Percentiles rank a stretch among this genome's conserved stretches.
phyloP scores from a whole-genome alignment of 2,888 invertebrate species.

The Nephrotoma flavescens region DNA sequence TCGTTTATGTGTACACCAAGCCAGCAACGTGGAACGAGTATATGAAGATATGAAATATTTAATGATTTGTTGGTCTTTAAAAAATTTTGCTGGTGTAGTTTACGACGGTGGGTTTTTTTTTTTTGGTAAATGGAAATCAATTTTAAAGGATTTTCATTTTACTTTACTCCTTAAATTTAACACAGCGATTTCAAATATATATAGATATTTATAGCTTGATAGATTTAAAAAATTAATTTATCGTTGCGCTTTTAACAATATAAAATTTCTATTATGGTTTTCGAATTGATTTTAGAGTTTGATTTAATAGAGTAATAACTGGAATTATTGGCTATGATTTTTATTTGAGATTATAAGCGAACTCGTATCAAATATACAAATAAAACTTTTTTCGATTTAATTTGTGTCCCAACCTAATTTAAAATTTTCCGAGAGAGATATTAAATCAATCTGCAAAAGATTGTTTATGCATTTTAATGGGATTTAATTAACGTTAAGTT shows the following conservation, averaged over 20 bases:
- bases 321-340: neutral
- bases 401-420: neutral
- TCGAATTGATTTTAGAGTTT: neutral
- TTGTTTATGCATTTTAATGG: neutral
- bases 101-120: neutral
- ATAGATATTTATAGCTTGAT: neutral
- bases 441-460: neutral
- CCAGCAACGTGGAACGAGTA: neutral
- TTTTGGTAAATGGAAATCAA: neutral
- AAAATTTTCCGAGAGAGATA: neutral
- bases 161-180: neutral
- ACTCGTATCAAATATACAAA: neutral
- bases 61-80: neutral
- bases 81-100: neutral
- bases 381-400: neutral
- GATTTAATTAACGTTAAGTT: neutral
- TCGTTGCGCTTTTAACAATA: neutral
- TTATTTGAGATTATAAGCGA: neutral
- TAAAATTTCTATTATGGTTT: neutral
- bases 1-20: too few relatives aligned
- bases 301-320: neutral
- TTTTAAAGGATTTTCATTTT: neutral
- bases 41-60: neutral
- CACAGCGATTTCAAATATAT: neutral
- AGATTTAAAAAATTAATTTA: neutral